phyloP scores from a whole-genome alignment of 2,113 vertebrate genomes.

The Malurus elegans region DNA sequence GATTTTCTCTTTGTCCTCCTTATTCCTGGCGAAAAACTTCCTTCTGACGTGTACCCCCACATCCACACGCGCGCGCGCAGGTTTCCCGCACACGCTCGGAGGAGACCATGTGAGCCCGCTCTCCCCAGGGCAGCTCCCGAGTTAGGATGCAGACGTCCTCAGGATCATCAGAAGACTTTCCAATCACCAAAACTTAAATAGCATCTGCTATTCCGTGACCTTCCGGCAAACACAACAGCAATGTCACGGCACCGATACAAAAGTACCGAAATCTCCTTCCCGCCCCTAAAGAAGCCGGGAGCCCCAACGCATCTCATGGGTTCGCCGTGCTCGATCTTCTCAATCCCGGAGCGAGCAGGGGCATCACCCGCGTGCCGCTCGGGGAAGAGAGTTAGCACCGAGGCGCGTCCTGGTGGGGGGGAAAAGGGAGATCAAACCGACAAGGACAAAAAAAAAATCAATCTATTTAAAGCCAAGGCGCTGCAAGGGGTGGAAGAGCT shows the following conservation, averaged over 20 bases:
- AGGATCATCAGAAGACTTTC: neutral
- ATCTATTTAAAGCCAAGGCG: neutral
- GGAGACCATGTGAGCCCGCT: neutral
- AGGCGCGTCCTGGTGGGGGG: neutral
- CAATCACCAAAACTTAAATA: neutral
- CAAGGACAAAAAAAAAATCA: neutral
- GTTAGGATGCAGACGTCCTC: neutral
- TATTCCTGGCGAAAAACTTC: conserved; percentile 35
- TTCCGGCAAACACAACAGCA: neutral
- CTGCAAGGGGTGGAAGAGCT: neutral
- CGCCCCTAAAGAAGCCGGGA: neutral
- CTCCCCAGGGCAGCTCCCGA: neutral
- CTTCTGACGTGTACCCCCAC: neutral
- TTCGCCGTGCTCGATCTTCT: neutral
- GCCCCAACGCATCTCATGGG: neutral
- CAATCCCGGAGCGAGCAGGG: neutral
- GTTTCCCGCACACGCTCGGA: neutral
- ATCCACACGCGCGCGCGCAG: neutral
- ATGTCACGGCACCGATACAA: neutral
- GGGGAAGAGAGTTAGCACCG: neutral
- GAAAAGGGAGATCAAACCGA: neutral
- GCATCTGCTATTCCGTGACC: neutral
- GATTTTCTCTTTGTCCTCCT: conserved; percentile 47
- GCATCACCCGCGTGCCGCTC: neutral
- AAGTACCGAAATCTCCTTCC: neutral